Percentiles rank a stretch among this genome's conserved stretches.
Evolutionary conservation across 2,797 vertebrate species (phyloP).

Genomic region (Lithobates sylvaticus): DNA sequence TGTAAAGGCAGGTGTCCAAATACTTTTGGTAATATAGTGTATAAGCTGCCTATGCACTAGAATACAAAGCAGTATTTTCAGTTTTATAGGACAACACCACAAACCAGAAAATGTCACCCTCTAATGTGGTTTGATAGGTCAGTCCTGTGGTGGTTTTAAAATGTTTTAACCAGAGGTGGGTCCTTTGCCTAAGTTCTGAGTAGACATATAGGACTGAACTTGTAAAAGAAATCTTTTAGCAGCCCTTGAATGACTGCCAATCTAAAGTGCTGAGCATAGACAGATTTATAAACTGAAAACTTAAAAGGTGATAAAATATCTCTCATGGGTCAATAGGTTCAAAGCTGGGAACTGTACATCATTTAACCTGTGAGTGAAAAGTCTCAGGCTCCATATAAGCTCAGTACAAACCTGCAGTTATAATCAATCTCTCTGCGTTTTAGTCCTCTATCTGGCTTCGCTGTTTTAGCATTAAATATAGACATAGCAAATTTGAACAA

Average conservation of each 20-base stretch:
- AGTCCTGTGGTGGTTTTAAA: neutral
- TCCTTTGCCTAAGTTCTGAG: neutral
- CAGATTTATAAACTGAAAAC: slow-evolving; percentile 35
- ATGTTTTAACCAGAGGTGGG: neutral
- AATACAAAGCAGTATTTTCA: no score
- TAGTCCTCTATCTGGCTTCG: slow-evolving; percentile 16
- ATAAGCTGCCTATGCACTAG: no score
- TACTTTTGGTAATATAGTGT: no score
- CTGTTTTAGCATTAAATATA: neutral
- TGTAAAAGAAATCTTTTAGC: slow-evolving; percentile 9
- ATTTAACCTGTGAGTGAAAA: slow-evolving; percentile 20
- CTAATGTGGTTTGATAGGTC: neutral
- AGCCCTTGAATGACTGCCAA: slow-evolving; percentile 8
- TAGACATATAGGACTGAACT: neutral
- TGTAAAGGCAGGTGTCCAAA: no score
- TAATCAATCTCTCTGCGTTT: slow-evolving; percentile 18
- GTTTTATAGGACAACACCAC: neutral
- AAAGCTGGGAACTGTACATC: slow-evolving; percentile 16
- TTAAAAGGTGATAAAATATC: slow-evolving; percentile 25
- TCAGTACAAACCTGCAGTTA: slow-evolving; percentile 7
- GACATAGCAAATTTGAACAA: no score
- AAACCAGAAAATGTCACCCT: neutral
- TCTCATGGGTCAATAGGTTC: slow-evolving; percentile 2
- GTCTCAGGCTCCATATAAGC: neutral
- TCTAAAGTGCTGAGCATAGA: slow-evolving; percentile 18